Evolutionary conservation across 2,888 invertebrate species (phyloP), one percentile per base, ranked within the genome.

Genomic region (Calameuta filiformis): DNA sequence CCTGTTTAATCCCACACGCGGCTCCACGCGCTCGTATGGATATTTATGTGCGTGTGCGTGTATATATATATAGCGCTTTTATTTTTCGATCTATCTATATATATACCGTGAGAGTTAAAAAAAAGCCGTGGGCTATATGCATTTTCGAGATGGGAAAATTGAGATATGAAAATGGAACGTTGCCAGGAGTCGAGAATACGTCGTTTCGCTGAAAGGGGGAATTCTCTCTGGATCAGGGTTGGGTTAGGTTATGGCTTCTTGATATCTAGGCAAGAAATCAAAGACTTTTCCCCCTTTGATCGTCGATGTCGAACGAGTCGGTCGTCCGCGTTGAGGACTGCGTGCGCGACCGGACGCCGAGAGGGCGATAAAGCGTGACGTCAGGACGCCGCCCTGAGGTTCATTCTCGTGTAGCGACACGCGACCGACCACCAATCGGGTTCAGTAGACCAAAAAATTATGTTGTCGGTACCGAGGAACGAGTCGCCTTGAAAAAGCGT

Each of bases 371-470:
- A 35, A 73, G 73, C 78, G 73, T 76, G 78, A 78, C 76, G 76
- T 78, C 78, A 78, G 75, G 76, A 75, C 23, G 56, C 68, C 75
- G 40, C 75, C 73, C 34, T 40, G n/a, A 69, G 30, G 31, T 33
- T 75, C 35, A 15, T 75, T 75, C 69, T 56, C 34, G 73, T 68
- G 31, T 35, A 75, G 77, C 23, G 56, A 78, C 77, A 79, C 77
- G 80, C 79, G 80, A 79, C 79, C 78, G 78, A 78, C 78, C 78
- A 78, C 78, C 77, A 71, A 71, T 75, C 78, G 78, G 73, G 76
- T 34, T 35, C 78, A 73, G n/a, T 76, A 71, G 76, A 78, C 78
- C 78, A 78, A 78, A 78, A 76, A 78, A 78, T 78, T 78, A 78
- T 71, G 78, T 68, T 75, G 56, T 76, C 76, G 78, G 30, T 76